Evolutionary conservation across 2,888 invertebrate species (phyloP), one percentile per base, ranked within the genome.

Genomic region (Galerucella nymphaeae): DNA sequence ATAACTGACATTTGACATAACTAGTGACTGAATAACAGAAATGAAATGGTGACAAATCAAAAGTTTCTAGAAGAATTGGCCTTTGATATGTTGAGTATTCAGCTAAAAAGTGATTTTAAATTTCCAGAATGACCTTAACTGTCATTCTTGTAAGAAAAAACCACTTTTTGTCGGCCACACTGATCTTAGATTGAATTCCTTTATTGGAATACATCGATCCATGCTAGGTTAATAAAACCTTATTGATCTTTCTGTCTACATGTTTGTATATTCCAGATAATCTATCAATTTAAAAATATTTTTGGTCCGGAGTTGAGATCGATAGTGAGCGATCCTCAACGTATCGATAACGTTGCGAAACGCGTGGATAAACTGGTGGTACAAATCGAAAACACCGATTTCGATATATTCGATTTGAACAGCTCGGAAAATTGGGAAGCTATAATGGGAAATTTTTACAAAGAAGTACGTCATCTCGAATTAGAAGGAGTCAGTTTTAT

Each of bases 401-500:
- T 96, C 84, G 95, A 97, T 83, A 91, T 96, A 13, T 97, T 94
- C 83, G 89, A 90, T 42, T 91, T 91, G 68, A 91, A 92, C 73
- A 93, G 94, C 79, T 92, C 92, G 82, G 93, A 94, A 82, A 93
- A 94, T 82, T 97, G 97, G 97, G 93, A 94, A 75, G 93, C 93
- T 1, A 91, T 96, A 1, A 92, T 96, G 89, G 89, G 89, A 0
- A 90, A 90, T 76, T 96, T 97, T 83, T 91, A 94, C 85, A 90
- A 89, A 23, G 94, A 95, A 82, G 93, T 96, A 0, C 85, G 87
- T 0, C 88, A 88, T 75, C 87, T 97, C 42, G 97, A 97, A 84
- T 89, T 90, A 3, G 95, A 96, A 81, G 96, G 96, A 0, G 93
- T 93, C 82, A 90, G 89, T 75, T 96, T 96, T 80, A 95, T 97